These are phyloP conservation scores for Polypterus senegalus DNA, from an alignment of 2,113 vertebrate species.

Conservation along the genomic window DNA sequence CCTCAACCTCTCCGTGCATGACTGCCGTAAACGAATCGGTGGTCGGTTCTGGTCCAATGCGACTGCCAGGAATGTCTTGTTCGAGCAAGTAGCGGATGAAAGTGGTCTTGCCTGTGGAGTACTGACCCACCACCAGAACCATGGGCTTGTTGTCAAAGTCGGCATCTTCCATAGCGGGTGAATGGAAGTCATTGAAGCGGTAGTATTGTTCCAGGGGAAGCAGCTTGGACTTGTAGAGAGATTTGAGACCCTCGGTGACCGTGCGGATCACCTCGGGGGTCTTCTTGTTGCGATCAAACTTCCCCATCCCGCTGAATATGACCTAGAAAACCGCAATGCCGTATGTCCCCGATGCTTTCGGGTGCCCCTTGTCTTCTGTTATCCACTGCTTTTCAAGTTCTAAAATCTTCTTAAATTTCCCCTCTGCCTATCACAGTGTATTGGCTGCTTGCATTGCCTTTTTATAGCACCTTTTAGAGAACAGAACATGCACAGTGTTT, in stretches of 20 bases:
- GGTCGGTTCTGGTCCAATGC: constrained; percentile 82
- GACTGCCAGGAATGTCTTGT: constrained; percentile 78
- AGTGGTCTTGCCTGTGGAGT: constrained; percentile 85
- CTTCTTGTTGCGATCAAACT: constrained; percentile 53
- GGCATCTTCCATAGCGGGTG: constrained; percentile 68
- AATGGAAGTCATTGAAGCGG: constrained; percentile 79
- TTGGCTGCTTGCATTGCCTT: too few relatives aligned
- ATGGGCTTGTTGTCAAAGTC: constrained; percentile 89
- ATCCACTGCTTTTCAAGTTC: background rate
- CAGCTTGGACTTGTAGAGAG: constrained; percentile 68
- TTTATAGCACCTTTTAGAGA: too few relatives aligned
- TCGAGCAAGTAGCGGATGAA: constrained; percentile 88
- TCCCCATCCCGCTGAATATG: constrained; percentile 83
- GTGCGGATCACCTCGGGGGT: constrained; percentile 72
- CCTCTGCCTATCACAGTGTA: background rate
- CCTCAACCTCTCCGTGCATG: constrained; percentile 74
- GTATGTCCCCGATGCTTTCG: background rate
- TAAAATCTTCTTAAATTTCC: background rate
- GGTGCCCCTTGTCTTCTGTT: background rate
- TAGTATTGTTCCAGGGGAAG: constrained; percentile 74
- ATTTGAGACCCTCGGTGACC: constrained; percentile 72
- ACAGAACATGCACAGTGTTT: too few relatives aligned
- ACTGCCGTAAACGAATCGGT: constrained; percentile 86
- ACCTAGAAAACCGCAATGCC: background rate
- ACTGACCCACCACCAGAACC: constrained; percentile 85